Conservation (phyloP, 2,797 vertebrate species). For the Rousettus madagascariensis region DNA sequence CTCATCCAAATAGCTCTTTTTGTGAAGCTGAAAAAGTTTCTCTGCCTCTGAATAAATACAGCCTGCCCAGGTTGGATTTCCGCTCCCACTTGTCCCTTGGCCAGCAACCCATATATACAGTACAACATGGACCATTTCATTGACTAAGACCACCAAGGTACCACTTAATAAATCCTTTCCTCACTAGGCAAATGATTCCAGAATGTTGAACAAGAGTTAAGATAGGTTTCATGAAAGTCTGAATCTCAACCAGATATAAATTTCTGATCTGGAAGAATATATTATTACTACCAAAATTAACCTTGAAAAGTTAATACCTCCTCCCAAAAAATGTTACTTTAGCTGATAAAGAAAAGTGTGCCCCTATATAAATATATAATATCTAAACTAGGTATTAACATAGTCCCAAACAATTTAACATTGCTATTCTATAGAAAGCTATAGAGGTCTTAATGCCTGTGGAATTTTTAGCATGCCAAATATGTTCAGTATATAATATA, state of each 20-base stretch:
- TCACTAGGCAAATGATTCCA: neutral
- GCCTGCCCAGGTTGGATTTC: neutral
- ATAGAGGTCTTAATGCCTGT: neutral
- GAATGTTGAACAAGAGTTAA: neutral
- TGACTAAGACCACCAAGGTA: neutral
- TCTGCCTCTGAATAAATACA: neutral
- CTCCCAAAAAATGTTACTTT: neutral
- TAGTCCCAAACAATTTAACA: neutral
- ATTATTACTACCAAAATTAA: neutral
- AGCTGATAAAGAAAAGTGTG: neutral
- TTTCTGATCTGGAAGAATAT: neutral
- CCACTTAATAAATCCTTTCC: neutral
- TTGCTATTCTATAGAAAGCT: neutral
- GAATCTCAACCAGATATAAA: conserved; percentile 34
- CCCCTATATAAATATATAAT: neutral
- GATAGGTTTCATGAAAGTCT: neutral
- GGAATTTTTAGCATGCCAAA: neutral
- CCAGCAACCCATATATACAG: neutral
- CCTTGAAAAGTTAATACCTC: neutral
- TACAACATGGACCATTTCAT: neutral
- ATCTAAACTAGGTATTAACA: neutral
- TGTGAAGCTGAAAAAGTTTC: neutral
- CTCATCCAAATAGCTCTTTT: neutral
- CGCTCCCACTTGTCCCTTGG: neutral
- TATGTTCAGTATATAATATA: neutral